Evolutionary conservation across 2,113 vertebrate species (phyloP).

Genomic region (Gopherus evgoodei): DNA sequence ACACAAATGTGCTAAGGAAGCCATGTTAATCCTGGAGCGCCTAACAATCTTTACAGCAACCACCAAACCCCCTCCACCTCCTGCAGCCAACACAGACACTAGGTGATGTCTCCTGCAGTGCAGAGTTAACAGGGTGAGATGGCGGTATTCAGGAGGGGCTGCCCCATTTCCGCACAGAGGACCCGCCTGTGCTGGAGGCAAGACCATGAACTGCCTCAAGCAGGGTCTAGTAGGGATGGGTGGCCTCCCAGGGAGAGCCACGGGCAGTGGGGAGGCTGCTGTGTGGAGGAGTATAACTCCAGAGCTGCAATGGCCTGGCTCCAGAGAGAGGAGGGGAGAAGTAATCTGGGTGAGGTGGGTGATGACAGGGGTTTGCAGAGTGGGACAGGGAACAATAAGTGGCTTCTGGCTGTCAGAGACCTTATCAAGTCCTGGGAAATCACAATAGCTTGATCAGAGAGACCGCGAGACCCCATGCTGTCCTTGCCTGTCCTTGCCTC

Average conservation of each 20-base stretch:
- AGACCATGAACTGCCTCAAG: not conserved
- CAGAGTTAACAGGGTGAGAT: not conserved
- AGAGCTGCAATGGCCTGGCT: not conserved
- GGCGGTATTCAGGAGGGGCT: not conserved
- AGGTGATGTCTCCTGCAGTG: not conserved
- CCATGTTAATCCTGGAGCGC: not conserved
- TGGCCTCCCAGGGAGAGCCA: not conserved
- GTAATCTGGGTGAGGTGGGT: not conserved
- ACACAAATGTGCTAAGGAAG: not conserved
- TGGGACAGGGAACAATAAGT: not conserved
- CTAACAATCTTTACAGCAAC: not conserved
- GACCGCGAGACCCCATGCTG: not conserved
- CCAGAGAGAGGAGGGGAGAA: not conserved
- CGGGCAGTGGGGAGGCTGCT: not conserved
- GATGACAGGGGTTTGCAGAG: not conserved
- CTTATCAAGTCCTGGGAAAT: too few species aligned
- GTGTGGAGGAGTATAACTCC: too few species aligned
- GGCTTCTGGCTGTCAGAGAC: not conserved
- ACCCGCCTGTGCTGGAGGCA: not conserved
- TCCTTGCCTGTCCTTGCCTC: not conserved
- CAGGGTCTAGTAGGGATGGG: not conserved
- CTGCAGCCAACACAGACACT: not conserved
- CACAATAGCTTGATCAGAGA: too few species aligned
- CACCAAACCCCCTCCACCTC: not conserved
- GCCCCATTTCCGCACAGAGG: not conserved